A percentile compares a stretch with the other conserved stretches of the same genome.
Evolutionary conservation across 1,140 invertebrate genomes (phyloP).

Genomic region (Caerostris darwini): DNA sequence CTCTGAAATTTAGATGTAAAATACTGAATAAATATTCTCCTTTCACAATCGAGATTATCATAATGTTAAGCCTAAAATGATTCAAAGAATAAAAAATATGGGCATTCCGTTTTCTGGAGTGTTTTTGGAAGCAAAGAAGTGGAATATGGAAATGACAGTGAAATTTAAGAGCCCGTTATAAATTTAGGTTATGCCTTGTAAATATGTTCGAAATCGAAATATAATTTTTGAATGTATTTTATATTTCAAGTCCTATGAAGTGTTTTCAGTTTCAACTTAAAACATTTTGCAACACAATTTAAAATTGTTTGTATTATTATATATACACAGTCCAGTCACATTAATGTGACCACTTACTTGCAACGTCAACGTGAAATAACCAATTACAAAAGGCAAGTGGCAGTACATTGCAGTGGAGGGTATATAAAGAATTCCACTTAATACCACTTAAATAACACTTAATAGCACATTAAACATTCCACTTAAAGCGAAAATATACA

Average conservation of each 20-base stretch:
- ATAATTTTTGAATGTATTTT: not conserved
- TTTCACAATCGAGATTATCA: conserved; percentile 1
- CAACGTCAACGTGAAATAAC: too few relatives aligned
- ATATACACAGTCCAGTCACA: too few relatives aligned
- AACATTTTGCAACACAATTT: too few relatives aligned
- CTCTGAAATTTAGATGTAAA: conserved; percentile 34
- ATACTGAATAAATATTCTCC: conserved; percentile 17
- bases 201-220: not conserved
- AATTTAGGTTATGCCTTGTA: conserved; percentile 3
- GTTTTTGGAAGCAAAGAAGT: not conserved
- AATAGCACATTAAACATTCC: too few relatives aligned
- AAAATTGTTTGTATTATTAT: too few relatives aligned
- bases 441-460: too few relatives aligned
- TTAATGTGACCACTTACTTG: too few relatives aligned
- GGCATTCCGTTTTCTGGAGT: not conserved
- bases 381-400: too few relatives aligned
- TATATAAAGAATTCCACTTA: too few relatives aligned
- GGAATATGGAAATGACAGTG: conserved; percentile 1
- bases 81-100: not conserved
- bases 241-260: not conserved
- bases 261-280: too few relatives aligned
- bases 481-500: too few relatives aligned
- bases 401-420: too few relatives aligned
- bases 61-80: not conserved
- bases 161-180: not conserved